A percentile compares a stretch with the other conserved stretches of the same genome.
phyloP scores from a whole-genome alignment of 2,113 vertebrate species.

The Crotalus helleri region DNA sequence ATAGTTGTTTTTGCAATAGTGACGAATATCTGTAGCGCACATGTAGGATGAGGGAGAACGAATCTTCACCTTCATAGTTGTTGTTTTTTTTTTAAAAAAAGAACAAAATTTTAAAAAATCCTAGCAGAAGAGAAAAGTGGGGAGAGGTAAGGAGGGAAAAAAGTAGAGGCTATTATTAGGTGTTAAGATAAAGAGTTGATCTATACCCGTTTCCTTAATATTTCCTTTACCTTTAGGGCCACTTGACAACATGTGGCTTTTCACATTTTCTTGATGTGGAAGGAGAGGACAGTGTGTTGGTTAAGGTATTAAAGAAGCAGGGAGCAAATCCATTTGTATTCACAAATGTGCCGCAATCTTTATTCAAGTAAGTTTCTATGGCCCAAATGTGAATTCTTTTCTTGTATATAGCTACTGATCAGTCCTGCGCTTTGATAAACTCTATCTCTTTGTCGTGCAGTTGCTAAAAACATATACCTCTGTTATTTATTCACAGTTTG shows the following conservation, averaged over 20 bases:
- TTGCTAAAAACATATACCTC: neutral
- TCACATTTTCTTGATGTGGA: slow-evolving; percentile 56
- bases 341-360: slow-evolving; percentile 80
- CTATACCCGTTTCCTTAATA: neutral
- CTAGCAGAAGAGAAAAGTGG: neutral
- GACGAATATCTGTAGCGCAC: too few relatives aligned
- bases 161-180: neutral
- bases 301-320: slow-evolving; percentile 81
- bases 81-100: neutral
- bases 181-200: neutral
- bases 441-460: neutral
- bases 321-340: slow-evolving; percentile 84
- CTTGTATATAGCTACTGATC: neutral
- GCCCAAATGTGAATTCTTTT: neutral
- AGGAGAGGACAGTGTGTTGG: slow-evolving; percentile 72
- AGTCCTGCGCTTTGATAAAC: neutral
- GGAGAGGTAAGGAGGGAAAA: neutral
- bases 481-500: neutral
- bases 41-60: too few relatives aligned
- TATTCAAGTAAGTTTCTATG: slow-evolving; percentile 70
- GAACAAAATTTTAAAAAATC: neutral
- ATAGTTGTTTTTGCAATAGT: too few relatives aligned
- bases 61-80: too few relatives aligned
- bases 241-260: slow-evolving; percentile 76
- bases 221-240: slow-evolving; percentile 62